Base-by-base conservation (phyloP, 2,113 vertebrate genomes). In the Smithornis capensis region DNA sequence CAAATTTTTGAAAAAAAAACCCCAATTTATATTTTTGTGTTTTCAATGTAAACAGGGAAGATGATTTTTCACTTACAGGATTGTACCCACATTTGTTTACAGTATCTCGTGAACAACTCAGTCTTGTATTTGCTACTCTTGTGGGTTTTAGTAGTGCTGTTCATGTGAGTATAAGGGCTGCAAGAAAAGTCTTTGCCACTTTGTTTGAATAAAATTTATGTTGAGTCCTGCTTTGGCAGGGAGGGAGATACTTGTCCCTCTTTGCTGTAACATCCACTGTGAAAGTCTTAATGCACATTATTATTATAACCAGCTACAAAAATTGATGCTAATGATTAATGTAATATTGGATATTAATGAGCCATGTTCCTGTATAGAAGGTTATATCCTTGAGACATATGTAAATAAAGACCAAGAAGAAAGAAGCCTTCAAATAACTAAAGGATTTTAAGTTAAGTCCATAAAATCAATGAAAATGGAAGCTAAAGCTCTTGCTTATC, bases 381-480 rank as follows among this genome's bases (percentile, higher is more conserved):
- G 70, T 59, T 80, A 29, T 80, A 91, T 94, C 82, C 87, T 94
- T 94, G 85, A 94, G 63, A 73, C 17, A 6, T 62, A 91, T 79
- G 91, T 83, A 92, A 96, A 94, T 93, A 95, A 96, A 92, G 91
- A 95, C 85, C 65, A 70, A 86, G 42, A 89, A 68, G 81, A 86
- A 96, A 80, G 84, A 90, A 80, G n/a, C 70, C 74, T 92, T 95
- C 84, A 91, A 79, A 79, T 57, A 83, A 57, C 62, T 76, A 89
- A 95, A 87, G 83, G 69, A 67, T 90, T 94, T 96, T 87, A 91
- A 85, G 70, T 79, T 95, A 92, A 95, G 90, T 90, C 75, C 55
- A 70, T 94, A 94, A 96, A 95, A 97, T 95, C 93, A 91, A 97
- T 94, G 89, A 88, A 77, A 96, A 83, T 67, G 59, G 87, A 79